These are phyloP conservation scores for Catamblyrhynchus diadema DNA, from an alignment of 2,797 vertebrate species.

Conservation along the genomic window DNA sequence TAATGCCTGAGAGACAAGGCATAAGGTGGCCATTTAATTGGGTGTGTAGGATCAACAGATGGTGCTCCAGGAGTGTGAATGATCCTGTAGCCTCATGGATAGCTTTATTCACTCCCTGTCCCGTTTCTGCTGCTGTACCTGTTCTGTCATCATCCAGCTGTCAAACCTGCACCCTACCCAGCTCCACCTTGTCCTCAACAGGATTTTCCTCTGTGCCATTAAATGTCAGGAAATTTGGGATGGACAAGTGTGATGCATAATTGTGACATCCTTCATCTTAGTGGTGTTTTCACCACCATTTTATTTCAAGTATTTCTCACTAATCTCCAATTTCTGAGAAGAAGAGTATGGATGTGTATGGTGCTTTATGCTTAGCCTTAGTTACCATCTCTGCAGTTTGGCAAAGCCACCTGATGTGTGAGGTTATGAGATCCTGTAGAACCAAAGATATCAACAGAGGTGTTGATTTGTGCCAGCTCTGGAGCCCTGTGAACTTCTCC, in stretches of 20 bases:
- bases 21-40: background rate
- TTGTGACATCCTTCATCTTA: background rate
- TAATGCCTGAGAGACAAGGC: background rate
- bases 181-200: background rate
- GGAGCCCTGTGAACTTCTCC: background rate
- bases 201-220: background rate
- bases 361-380: background rate
- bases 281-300: background rate
- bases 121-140: background rate
- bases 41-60: background rate
- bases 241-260: background rate
- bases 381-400: background rate
- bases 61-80: background rate
- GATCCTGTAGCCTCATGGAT: background rate
- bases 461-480: background rate
- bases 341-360: background rate
- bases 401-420: background rate
- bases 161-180: background rate
- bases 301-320: background rate
- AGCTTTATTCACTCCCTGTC: background rate
- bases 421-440: background rate
- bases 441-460: background rate
- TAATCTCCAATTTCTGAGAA: background rate
- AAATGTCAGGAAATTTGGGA: background rate
- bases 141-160: background rate